phyloP scores from a whole-genome alignment of 2,888 invertebrate genomes.

The Drosophila mimica region DNA sequence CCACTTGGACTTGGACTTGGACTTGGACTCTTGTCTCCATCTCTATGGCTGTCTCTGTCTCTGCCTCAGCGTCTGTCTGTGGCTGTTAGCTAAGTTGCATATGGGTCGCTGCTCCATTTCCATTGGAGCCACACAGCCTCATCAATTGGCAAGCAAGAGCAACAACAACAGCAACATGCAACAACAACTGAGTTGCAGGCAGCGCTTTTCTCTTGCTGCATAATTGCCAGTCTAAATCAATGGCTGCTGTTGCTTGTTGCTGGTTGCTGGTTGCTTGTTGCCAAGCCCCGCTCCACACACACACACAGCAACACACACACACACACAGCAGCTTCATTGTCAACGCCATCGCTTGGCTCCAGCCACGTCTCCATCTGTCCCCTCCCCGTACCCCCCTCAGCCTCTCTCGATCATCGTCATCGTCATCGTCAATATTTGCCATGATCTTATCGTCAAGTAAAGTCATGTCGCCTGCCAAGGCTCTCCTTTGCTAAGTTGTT shows the following conservation, averaged over 20 bases:
- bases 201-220: conserved; percentile 49
- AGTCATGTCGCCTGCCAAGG: conserved; percentile 79
- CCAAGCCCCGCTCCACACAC: conserved; percentile 41
- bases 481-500: conserved; percentile 32
- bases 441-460: conserved; percentile 76
- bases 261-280: conserved; percentile 44
- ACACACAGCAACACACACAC: conserved; percentile 20
- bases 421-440: conserved; percentile 74
- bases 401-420: conserved; percentile 33
- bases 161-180: conserved; percentile 36
- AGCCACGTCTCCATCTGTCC: conserved; percentile 35
- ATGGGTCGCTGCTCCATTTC: conserved; percentile 72
- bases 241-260: conserved; percentile 48
- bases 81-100: conserved; percentile 49
- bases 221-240: conserved; percentile 80
- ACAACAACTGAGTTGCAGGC: conserved; percentile 32
- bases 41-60: not conserved
- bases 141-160: conserved; percentile 59
- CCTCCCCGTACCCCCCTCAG: conserved; percentile 11
- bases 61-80: conserved; percentile 7
- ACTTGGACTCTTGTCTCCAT: conserved; percentile 4
- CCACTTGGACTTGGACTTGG: conserved; percentile 7
- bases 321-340: conserved; percentile 40
- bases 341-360: conserved; percentile 57
- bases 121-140: conserved; percentile 50